Percentiles rank a stretch among this genome's conserved stretches.
These are phyloP conservation scores for Shinisaurus crocodilurus DNA, from an alignment of 2,113 vertebrate species.

Conservation along the genomic window DNA sequence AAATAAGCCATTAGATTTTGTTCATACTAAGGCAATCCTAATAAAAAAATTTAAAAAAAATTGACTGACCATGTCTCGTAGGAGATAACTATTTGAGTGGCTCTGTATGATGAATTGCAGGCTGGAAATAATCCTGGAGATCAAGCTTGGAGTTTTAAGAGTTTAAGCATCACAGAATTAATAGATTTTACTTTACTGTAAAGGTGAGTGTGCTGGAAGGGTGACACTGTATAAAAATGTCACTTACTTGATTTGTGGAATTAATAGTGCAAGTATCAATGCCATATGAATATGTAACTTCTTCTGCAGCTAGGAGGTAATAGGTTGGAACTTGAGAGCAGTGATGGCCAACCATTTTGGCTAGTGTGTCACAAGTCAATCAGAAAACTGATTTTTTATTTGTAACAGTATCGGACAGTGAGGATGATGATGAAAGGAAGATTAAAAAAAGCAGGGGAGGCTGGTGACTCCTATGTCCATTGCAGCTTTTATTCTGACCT, in stretches of 20 bases:
- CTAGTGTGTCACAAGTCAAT: background rate
- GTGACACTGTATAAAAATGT: conserved; percentile 15
- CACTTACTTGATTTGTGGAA: conserved; percentile 2
- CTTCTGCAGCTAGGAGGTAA: background rate
- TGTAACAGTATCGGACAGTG: background rate
- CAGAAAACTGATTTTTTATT: background rate
- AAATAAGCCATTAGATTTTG: background rate
- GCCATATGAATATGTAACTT: background rate
- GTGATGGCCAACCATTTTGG: background rate
- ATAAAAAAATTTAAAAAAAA: background rate
- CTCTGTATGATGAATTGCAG: background rate
- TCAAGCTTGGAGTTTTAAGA: background rate
- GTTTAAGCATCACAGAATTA: conserved; percentile 1
- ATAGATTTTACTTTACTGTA: conserved; percentile 18
- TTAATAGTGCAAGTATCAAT: background rate
- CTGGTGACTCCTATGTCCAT: too few relatives aligned
- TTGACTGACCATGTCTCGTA: background rate
- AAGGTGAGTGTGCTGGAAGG: conserved; percentile 8
- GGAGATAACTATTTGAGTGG: background rate
- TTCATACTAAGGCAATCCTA: background rate
- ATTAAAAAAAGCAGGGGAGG: too few relatives aligned
- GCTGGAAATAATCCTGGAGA: background rate
- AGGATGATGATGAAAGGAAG: background rate
- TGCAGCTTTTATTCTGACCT: too few relatives aligned
- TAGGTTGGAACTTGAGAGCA: background rate